These are phyloP conservation scores for Orientallactaga bullata DNA, from an alignment of 2,113 vertebrate species.

Conservation along the genomic window DNA sequence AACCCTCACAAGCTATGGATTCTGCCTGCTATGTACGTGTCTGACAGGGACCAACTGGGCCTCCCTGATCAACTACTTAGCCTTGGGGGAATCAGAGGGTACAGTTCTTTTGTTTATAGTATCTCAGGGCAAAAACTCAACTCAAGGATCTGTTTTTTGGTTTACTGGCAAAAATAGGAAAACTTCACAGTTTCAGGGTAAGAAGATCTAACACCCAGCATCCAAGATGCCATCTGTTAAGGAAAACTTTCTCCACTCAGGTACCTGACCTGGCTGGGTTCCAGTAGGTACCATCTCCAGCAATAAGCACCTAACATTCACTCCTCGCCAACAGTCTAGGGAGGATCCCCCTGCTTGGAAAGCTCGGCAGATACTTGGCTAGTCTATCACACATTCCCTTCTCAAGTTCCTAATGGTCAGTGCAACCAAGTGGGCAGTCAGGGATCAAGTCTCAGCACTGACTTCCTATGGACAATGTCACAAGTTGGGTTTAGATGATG, in stretches of 20 bases:
- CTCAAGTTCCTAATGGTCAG: constrained; percentile 29
- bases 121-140: constrained; percentile 67
- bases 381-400: not conserved
- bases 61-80: constrained; percentile 24
- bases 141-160: constrained; percentile 79
- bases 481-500: not conserved
- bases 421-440: not conserved
- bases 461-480: constrained; percentile 9
- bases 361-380: not conserved
- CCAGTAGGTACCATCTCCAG: not conserved
- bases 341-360: not conserved
- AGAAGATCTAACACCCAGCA: constrained; percentile 74
- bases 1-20: constrained; percentile 40
- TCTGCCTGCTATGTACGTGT: constrained; percentile 47
- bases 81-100: not conserved
- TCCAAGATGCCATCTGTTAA: not conserved
- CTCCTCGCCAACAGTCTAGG: not conserved
- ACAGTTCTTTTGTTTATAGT: constrained; percentile 49
- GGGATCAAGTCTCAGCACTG: not conserved
- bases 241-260: constrained; percentile 58
- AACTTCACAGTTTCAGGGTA: constrained; percentile 82
- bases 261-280: not conserved
- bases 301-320: not conserved
- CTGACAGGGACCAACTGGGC: not conserved
- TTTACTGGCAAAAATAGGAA: constrained; percentile 73